phyloP scores from a whole-genome alignment of 2,888 invertebrate genomes.

The Dynastes grantii region DNA sequence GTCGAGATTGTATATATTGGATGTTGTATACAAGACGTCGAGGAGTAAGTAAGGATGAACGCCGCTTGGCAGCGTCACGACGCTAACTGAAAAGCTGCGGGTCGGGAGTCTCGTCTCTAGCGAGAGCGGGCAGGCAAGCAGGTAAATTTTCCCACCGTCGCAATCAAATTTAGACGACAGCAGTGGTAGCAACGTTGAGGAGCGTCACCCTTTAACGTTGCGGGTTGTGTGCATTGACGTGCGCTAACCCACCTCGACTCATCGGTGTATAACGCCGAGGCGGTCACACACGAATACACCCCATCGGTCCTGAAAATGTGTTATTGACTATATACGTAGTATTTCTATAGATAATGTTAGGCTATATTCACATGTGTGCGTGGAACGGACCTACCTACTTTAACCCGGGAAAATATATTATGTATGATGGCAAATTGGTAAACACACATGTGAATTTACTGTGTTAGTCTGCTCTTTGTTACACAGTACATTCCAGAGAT shows the following conservation, averaged over 20 bases:
- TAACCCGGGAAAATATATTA: too few species aligned
- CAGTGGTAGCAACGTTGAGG: slow-evolving; percentile 8
- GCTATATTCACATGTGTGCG: too few species aligned
- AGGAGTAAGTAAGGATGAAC: slow-evolving; percentile 29
- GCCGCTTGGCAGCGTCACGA: slow-evolving; percentile 55
- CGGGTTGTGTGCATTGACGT: slow-evolving; percentile 21
- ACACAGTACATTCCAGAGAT: too few species aligned
- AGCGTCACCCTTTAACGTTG: slow-evolving; percentile 29
- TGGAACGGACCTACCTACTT: too few species aligned
- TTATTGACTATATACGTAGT: slow-evolving; percentile 7
- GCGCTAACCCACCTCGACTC: slow-evolving; percentile 16
- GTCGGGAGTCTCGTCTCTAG: slow-evolving; percentile 48
- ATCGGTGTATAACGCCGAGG: slow-evolving; percentile 21
- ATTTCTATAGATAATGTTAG: neutral
- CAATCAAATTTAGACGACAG: slow-evolving; percentile 57
- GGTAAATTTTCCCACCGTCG: slow-evolving; percentile 56
- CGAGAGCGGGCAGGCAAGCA: slow-evolving; percentile 55
- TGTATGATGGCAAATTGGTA: too few species aligned
- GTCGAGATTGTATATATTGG: neutral
- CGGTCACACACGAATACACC: slow-evolving; percentile 33
- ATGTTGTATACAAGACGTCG: neutral
- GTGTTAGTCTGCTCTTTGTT: too few species aligned
- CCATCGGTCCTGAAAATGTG: slow-evolving; percentile 20
- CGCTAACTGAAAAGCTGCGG: slow-evolving; percentile 56
- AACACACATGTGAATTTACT: too few species aligned